These are phyloP conservation scores for Sebastes miniatus DNA, from an alignment of 2,797 vertebrate species.

Conservation along the genomic window DNA sequence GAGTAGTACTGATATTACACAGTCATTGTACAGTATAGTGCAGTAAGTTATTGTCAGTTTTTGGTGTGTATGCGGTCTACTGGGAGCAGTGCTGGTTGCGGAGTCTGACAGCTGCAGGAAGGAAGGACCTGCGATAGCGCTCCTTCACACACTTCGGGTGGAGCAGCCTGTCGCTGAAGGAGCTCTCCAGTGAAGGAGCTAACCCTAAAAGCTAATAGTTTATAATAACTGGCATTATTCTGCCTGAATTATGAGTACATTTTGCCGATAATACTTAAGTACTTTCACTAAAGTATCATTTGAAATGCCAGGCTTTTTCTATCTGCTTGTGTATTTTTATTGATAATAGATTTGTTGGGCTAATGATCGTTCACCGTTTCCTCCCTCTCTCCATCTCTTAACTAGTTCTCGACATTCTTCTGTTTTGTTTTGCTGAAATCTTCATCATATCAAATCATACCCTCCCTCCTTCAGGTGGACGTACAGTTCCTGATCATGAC, in stretches of 20 bases:
- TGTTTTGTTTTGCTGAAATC: background rate
- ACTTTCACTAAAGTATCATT: background rate
- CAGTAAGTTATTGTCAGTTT: no score
- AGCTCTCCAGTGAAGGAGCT: no score
- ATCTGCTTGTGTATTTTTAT: background rate
- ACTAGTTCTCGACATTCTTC: background rate
- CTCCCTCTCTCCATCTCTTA: background rate
- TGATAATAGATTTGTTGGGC: background rate
- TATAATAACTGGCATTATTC: background rate
- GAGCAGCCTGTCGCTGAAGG: no score
- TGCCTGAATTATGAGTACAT: background rate
- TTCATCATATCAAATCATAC: background rate
- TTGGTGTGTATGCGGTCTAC: no score
- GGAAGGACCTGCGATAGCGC: no score
- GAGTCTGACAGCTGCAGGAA: no score
- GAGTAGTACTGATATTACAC: no score
- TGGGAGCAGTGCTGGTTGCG: no score
- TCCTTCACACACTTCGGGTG: no score
- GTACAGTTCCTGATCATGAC: constrained; percentile 90
- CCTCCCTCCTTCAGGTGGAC: constrained; percentile 80
- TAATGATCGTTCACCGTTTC: no score
- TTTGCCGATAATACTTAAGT: background rate
- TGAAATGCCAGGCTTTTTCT: background rate
- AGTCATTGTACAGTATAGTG: no score
- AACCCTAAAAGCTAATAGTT: background rate